Conservation (phyloP, 2,113 vertebrate genomes). For the Epinephelus moara region DNA sequence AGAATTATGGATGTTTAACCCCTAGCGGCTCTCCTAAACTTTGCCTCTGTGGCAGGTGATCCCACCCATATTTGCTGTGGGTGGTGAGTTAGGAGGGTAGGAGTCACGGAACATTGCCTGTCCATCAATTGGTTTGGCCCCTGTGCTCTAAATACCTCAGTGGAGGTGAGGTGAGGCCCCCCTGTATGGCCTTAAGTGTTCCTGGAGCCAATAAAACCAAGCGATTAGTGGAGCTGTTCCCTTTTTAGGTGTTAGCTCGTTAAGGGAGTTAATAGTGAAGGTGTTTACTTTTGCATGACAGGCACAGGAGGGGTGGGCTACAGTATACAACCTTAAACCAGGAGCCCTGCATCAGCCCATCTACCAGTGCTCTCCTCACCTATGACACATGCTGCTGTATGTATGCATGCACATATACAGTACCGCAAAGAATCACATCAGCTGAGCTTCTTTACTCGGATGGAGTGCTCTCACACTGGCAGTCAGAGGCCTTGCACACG, state of each 20-base stretch:
- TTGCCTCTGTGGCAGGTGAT: constrained; percentile 62
- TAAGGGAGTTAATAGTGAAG: constrained; percentile 83
- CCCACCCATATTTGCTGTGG: constrained; percentile 43
- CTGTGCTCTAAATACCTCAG: constrained; percentile 54
- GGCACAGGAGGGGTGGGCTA: constrained; percentile 63
- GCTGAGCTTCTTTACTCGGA: neutral
- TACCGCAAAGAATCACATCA: constrained; percentile 11
- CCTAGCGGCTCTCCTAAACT: constrained; percentile 55
- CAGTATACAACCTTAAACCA: constrained; percentile 20
- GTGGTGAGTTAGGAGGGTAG: constrained; percentile 38
- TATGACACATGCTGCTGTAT: neutral
- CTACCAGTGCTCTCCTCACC: neutral
- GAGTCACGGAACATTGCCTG: constrained; percentile 43
- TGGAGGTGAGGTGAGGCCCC: constrained; percentile 40
- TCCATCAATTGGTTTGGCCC: constrained; percentile 53
- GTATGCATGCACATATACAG: neutral
- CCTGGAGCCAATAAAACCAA: constrained; percentile 78
- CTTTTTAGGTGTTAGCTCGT: constrained; percentile 86
- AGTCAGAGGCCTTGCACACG: neutral
- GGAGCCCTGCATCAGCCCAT: constrained; percentile 26
- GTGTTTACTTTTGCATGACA: constrained; percentile 86
- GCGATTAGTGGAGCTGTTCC: constrained; percentile 85
- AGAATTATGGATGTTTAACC: constrained; percentile 76
- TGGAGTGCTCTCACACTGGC: neutral
- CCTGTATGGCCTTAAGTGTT: constrained; percentile 55